Evolutionary conservation across 2,113 vertebrate species (phyloP), one percentile per base, ranked within the genome.

Genomic region (Caranx melampygus): DNA sequence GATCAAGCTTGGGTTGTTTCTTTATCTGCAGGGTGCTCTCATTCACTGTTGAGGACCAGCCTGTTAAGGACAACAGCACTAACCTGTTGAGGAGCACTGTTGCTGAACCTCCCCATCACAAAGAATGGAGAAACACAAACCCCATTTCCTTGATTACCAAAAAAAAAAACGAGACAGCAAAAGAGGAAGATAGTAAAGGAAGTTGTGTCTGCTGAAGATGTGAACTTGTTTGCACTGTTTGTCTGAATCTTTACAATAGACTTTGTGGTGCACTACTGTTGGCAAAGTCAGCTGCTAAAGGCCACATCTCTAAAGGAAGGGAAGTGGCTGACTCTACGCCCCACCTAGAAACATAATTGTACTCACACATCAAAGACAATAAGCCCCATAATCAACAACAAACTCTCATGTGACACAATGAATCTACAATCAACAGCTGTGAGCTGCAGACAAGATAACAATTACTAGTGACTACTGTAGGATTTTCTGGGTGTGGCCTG

Each of bases 1-100:
- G 59, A 83, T 55, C 6, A 0, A 67, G 49, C 68, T 75, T 87
- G 88, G 89, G 92, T 92, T 89, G 74, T 86, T 75, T 88, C 59
- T 78, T 67, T 91, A 85, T 90, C 81, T 81, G 31, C 34, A 63
- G 58, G 69, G 60, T 64, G 77, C 88, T 87, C 89, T 84, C 78
- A 87, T 76, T 72, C 62, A 51, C 34, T 54, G 65, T 51, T 64
- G 78, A 80, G 77, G 82, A 67, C 20, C 40, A 10, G 75, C 63
- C 47, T 72, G 78, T 76, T 76, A 58, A 72, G 42, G 57, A 78
- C 18, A 67, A 87, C 62, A 83, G 63, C 81, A 63, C n/a, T 35
- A 11, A 72, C 62, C 49, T 72, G 75, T 79, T 72, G 62, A 81
- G 61, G 51, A 83, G 63, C 26, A 21, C 21, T 6, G 1, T 18